Base-by-base conservation (phyloP, 2,888 invertebrate genomes). In the Junonia oenone region DNA sequence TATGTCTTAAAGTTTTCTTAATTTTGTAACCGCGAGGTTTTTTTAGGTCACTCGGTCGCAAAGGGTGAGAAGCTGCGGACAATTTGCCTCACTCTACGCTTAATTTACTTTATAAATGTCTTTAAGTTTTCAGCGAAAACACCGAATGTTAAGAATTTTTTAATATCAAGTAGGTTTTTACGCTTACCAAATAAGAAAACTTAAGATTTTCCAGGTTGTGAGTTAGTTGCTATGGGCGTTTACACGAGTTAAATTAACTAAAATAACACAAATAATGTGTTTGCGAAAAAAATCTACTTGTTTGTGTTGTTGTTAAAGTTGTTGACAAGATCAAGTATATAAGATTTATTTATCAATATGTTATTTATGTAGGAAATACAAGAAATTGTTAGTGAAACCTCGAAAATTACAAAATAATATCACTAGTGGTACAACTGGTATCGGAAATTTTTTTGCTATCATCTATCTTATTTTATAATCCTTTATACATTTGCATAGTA, bases 61-160 rank as follows among this genome's bases (percentile, higher is more conserved):
- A 78, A 71, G 76, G 75, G 77, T 74, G 72, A 69, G 64, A 68
- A 75, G 70, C 69, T 76, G 72, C 75, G 72, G 72, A 79, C 78
- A 83, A 85, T 84, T 85, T 79, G 71, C 75, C 76, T 68, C 66
- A 67, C 71, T 72, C 68, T 69, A 77, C 76, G 76, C 72, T 78
- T 83, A 77, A 84, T 81, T 82, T 78, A 78, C 74, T 81, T 83
- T 74, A 82, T 76, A 81, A 82, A 81, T 79, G 77, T 72, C 76
- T 75, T 73, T 70, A 74, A 80, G 76, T 75, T 76, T 79, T 76
- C 53, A 46, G 33, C 48, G 51, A 51, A 61, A 52, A 56, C 31
- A 37, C 46, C 46, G 56, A 56, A 33, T 31, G 46, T 47, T 55
- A 27, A 53, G 29, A 46, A 50, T 56, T 50, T 56, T 53, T 50